Evolutionary conservation across 2,797 vertebrate genomes (phyloP).

Genomic region (Epinephelus malabaricus): DNA sequence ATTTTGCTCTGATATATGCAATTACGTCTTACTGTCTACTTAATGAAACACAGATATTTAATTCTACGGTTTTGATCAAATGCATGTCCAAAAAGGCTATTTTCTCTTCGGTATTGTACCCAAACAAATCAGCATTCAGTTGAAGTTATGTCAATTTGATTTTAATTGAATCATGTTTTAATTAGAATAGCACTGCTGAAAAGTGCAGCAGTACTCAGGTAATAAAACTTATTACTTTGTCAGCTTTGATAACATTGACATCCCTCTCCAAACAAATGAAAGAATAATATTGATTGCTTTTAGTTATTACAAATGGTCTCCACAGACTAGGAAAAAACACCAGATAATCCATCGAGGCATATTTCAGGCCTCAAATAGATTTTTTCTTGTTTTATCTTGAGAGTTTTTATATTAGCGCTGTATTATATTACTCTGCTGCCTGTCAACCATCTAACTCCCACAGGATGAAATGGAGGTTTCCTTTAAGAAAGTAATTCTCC

Average conservation of each 20-base stretch:
- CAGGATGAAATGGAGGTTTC: conserved; percentile 10
- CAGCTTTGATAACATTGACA: neutral
- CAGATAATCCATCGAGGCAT: neutral
- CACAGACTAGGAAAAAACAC: neutral
- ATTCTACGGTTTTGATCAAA: neutral
- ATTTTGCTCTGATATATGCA: neutral
- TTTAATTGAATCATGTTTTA: neutral
- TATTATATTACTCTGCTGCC: neutral
- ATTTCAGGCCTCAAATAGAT: neutral
- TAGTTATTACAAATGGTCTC: neutral
- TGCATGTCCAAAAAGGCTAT: neutral
- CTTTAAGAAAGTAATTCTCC: neutral
- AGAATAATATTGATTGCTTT: neutral
- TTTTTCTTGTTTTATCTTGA: neutral
- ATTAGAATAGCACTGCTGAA: neutral
- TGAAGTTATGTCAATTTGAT: neutral
- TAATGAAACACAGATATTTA: neutral
- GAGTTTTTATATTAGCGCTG: neutral
- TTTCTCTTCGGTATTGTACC: neutral
- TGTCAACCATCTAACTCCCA: conserved; percentile 3
- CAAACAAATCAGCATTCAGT: neutral
- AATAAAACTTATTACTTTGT: neutral
- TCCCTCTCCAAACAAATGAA: neutral
- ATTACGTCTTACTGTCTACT: neutral
- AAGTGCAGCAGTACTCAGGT: too few species aligned